These are phyloP conservation scores for Epinotia demarniana DNA, from an alignment of 2,888 invertebrate genomes.

Conservation along the genomic window DNA sequence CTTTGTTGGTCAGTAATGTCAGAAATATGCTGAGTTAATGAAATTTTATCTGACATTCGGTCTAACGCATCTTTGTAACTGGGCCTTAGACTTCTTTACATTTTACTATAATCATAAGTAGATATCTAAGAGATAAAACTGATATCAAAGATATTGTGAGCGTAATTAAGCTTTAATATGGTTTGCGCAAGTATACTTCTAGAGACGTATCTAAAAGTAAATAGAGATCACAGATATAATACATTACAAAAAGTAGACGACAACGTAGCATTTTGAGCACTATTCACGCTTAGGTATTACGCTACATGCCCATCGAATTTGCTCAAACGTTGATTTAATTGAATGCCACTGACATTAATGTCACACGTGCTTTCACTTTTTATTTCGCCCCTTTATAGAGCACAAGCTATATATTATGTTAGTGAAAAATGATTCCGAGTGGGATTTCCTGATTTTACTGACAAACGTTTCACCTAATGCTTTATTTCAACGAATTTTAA, in stretches of 20 bases:
- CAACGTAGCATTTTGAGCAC: conserved; percentile 43
- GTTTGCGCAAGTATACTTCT: conserved; percentile 40
- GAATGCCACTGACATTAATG: neutral
- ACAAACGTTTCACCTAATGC: too few relatives aligned
- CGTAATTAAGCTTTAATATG: conserved; percentile 37
- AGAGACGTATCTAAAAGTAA: conserved; percentile 32
- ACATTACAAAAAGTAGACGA: conserved; percentile 25
- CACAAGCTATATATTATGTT: neutral
- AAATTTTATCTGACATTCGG: too few relatives aligned
- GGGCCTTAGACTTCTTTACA: conserved; percentile 39
- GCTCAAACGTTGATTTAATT: neutral
- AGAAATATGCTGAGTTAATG: too few relatives aligned
- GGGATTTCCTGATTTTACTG: too few relatives aligned
- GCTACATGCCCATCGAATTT: neutral
- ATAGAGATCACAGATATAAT: conserved; percentile 32
- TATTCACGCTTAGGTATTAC: conserved; percentile 47
- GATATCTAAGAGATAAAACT: conserved; percentile 26
- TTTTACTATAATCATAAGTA: conserved; percentile 36
- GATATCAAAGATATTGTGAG: conserved; percentile 41
- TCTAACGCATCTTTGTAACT: too few relatives aligned
- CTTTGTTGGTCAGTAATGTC: too few relatives aligned
- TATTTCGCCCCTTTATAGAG: neutral
- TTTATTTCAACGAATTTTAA: too few relatives aligned
- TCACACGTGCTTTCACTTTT: neutral
- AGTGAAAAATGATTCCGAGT: neutral